Conservation (phyloP, 2,888 invertebrate species). For the Drosophila meridionalis region DNA sequence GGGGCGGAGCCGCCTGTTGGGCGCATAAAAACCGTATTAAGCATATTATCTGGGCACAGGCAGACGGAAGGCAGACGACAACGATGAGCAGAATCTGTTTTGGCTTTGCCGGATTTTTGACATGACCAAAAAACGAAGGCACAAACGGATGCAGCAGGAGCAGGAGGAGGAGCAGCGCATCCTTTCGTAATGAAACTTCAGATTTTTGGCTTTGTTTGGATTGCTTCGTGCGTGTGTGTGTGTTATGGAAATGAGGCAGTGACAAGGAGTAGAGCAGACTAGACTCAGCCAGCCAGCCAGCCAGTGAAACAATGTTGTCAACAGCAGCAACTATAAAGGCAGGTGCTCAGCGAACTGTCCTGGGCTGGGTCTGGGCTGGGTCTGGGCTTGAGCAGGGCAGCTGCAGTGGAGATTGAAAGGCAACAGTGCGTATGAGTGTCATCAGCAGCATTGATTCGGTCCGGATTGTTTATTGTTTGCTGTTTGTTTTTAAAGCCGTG, state of each 20-base stretch:
- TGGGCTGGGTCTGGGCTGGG: neutral
- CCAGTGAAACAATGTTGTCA: constrained; percentile 76
- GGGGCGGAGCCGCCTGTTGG: constrained; percentile 36
- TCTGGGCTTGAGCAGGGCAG: neutral
- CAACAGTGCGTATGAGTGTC: constrained; percentile 81
- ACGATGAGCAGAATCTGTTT: constrained; percentile 63
- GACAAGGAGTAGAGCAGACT: constrained; percentile 48
- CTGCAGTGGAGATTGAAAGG: constrained; percentile 52
- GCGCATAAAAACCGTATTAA: constrained; percentile 81
- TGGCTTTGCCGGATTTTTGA: constrained; percentile 70
- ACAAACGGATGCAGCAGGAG: constrained; percentile 34
- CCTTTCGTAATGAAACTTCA: constrained; percentile 77
- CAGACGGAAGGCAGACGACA: constrained; percentile 30
- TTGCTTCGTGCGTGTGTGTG: constrained; percentile 36
- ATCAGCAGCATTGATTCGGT: constrained; percentile 71
- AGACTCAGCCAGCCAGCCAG: constrained; percentile 18
- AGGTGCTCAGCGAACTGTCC: constrained; percentile 10
- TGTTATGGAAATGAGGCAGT: constrained; percentile 75
- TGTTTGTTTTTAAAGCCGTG: constrained; percentile 33
- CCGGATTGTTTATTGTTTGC: constrained; percentile 15
- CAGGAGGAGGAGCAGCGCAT: constrained; percentile 41
- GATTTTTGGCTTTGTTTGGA: constrained; percentile 70
- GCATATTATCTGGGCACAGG: constrained; percentile 74
- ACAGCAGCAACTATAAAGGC: constrained; percentile 60
- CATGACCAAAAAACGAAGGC: constrained; percentile 61